phyloP scores from a whole-genome alignment of 2,888 invertebrate species.

The Macaria notata region DNA sequence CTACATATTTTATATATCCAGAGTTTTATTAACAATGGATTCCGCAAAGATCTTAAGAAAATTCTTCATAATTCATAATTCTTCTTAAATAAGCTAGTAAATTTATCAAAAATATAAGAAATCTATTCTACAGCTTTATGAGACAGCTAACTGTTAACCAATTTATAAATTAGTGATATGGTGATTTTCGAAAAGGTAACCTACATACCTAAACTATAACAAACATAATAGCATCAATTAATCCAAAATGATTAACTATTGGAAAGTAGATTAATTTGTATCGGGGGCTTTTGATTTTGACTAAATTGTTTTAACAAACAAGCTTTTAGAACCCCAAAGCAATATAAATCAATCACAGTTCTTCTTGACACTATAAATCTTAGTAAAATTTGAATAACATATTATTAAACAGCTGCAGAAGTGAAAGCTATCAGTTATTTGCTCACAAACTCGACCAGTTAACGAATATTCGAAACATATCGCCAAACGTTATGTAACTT shows the following conservation, averaged over 20 bases:
- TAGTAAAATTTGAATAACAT: conserved; percentile 25
- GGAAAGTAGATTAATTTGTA: conserved; percentile 15
- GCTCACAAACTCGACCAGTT: conserved; percentile 15
- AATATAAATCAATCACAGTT: conserved; percentile 26
- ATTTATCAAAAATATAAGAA: too few species aligned
- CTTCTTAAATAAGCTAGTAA: too few species aligned
- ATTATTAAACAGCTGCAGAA: conserved; percentile 15
- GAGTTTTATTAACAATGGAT: too few species aligned
- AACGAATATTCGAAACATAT: conserved; percentile 16
- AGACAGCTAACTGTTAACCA: too few species aligned
- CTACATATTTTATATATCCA: too few species aligned
- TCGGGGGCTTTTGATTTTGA: conserved; percentile 11
- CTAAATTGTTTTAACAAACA: conserved; percentile 18
- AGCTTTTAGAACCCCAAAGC: conserved; percentile 17
- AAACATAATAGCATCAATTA: not conserved
- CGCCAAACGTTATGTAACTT: conserved; percentile 14
- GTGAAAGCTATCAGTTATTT: conserved; percentile 28
- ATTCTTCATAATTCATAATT: too few species aligned
- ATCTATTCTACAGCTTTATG: too few species aligned
- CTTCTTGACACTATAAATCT: conserved; percentile 26
- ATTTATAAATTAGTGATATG: too few species aligned
- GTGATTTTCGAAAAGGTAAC: too few species aligned
- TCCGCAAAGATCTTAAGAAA: too few species aligned
- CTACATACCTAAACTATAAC: not conserved
- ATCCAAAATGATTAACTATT: conserved; percentile 9